Percentiles rank a stretch among this genome's conserved stretches.
phyloP scores from a whole-genome alignment of 2,797 vertebrate species.

The Acanthurus leucopareius region DNA sequence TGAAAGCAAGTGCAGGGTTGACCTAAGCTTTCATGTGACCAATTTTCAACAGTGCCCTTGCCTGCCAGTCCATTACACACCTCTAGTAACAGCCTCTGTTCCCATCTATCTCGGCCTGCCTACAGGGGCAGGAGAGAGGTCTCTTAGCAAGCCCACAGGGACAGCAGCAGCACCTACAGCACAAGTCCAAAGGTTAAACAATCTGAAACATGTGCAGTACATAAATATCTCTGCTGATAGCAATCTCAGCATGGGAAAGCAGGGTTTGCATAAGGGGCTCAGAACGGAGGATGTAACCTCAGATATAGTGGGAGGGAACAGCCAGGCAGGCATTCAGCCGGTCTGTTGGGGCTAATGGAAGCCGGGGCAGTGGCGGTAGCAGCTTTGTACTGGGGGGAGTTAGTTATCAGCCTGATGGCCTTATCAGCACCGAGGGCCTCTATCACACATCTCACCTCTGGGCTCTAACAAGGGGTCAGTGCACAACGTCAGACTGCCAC shows the following conservation, averaged over 20 bases:
- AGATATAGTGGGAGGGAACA: constrained; percentile 58
- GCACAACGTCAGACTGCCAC: constrained; percentile 51
- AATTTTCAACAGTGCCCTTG: constrained; percentile 57
- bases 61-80: constrained; percentile 71
- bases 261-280: constrained; percentile 70
- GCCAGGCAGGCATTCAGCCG: constrained; percentile 50
- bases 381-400: constrained; percentile 66
- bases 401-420: constrained; percentile 77
- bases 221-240: constrained; percentile 80
- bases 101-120: constrained; percentile 58
- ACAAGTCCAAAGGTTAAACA: constrained; percentile 83
- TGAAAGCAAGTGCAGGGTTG: constrained; percentile 47
- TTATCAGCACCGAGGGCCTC: constrained; percentile 79
- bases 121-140: constrained; percentile 66
- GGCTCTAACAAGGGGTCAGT: constrained; percentile 77
- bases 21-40: constrained; percentile 60
- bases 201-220: constrained; percentile 82
- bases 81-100: constrained; percentile 58
- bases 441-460: constrained; percentile 81
- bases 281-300: constrained; percentile 76
- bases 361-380: constrained; percentile 59
- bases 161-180: constrained; percentile 70
- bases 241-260: constrained; percentile 65
- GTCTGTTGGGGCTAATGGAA: constrained; percentile 75
- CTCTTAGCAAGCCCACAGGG: constrained; percentile 60